Conservation (phyloP, 2,113 vertebrate species). For the Myrmophylax atrothorax region DNA sequence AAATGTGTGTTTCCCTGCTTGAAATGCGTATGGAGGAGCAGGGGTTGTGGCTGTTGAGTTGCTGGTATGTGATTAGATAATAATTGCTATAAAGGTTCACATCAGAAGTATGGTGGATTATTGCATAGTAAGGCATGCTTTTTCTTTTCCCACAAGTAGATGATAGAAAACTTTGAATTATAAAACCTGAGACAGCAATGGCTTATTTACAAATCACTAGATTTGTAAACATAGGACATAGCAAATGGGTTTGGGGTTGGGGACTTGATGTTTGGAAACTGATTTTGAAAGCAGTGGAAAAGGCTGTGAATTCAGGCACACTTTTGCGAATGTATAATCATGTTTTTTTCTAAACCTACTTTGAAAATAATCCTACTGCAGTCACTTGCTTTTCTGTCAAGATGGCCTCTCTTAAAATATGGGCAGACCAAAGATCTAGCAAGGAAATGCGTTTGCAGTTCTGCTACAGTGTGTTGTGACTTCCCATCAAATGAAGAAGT, state of each 20-base stretch:
- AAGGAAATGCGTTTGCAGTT: not conserved
- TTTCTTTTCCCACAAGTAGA: not conserved
- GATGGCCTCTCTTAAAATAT: not conserved
- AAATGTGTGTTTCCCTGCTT: not conserved
- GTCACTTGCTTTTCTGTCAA: not conserved
- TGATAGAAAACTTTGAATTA: not conserved
- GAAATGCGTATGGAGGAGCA: not conserved
- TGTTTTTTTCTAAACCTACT: not conserved
- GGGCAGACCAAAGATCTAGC: not conserved
- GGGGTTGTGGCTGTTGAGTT: not conserved
- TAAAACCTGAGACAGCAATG: not conserved
- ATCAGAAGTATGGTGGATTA: not conserved
- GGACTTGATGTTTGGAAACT: not conserved
- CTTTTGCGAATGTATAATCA: not conserved
- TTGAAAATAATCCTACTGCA: not conserved
- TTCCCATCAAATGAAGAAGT: constrained; percentile 31
- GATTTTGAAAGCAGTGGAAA: not conserved
- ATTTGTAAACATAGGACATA: not conserved
- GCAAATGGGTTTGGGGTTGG: not conserved
- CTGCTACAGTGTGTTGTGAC: not conserved
- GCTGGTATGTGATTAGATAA: not conserved
- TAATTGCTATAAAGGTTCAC: not conserved
- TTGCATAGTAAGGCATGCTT: not conserved
- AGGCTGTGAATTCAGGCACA: not conserved
- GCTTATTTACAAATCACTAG: not conserved